Conservation (phyloP, 92 coral and sea anemone species). For the Blastomussa wellsi region DNA sequence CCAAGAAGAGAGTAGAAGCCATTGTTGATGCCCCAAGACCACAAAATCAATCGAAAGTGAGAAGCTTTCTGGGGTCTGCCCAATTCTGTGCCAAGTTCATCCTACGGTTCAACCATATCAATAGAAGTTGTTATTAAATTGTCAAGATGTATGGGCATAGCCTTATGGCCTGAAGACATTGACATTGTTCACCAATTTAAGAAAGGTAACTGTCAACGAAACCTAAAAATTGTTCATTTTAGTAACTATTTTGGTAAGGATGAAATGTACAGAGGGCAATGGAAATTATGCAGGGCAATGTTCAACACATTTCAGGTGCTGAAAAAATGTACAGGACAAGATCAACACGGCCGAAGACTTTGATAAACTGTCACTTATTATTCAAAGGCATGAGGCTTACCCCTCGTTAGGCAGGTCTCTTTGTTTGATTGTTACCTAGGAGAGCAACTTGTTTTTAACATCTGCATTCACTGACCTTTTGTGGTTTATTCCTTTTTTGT, state of each 20-base stretch:
- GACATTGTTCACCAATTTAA: constrained; percentile 10
- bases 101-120: too few species aligned
- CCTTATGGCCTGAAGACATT: background rate
- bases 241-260: background rate
- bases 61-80: constrained; percentile 57
- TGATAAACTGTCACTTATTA: background rate
- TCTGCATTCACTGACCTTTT: too few species aligned
- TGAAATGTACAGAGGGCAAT: background rate
- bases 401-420: background rate
- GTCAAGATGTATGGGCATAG: background rate
- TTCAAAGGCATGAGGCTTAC: background rate
- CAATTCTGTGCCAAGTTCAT: constrained; percentile 67
- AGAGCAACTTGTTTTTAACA: background rate
- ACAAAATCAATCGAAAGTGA: constrained; percentile 35
- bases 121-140: too few species aligned
- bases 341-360: background rate
- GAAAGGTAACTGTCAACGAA: background rate
- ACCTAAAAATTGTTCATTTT: constrained; percentile 15
- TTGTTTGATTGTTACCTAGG: background rate
- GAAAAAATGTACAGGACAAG: background rate
- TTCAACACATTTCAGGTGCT: constrained; percentile 5
- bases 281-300: constrained; percentile 1
- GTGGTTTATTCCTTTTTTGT: too few species aligned
- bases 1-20: constrained; percentile 55
- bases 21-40: constrained; percentile 45